Percentiles rank a stretch among this genome's conserved stretches.
phyloP scores from a whole-genome alignment of 2,113 vertebrate genomes.

The Silurus glanis region DNA sequence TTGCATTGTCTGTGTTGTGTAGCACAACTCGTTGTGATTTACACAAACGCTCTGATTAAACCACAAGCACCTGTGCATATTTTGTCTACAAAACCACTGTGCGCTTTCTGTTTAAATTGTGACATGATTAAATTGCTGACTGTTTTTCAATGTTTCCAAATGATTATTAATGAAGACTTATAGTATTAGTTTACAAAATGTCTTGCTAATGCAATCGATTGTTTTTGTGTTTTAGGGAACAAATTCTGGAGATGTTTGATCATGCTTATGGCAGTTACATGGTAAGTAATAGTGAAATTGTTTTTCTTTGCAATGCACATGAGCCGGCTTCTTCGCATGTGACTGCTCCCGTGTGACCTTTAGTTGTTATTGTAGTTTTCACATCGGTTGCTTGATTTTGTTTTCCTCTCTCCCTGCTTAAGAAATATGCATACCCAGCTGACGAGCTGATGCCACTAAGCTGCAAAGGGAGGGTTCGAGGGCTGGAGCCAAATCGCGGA shows the following conservation, averaged over 20 bases:
- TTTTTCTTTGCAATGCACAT: not conserved
- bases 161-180: not conserved
- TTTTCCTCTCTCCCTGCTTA: slow-evolving; percentile 27
- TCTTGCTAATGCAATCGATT: not conserved
- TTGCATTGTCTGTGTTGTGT: not conserved
- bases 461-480: slow-evolving; percentile 77
- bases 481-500: slow-evolving; percentile 78
- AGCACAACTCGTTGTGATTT: not conserved
- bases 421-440: slow-evolving; percentile 80
- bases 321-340: not conserved
- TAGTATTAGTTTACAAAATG: not conserved
- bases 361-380: not conserved
- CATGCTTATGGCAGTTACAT: slow-evolving; percentile 82
- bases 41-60: not conserved
- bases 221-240: slow-evolving; percentile 65
- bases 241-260: slow-evolving; percentile 81
- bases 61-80: not conserved
- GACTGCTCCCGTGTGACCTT: not conserved
- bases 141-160: not conserved
- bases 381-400: not conserved
- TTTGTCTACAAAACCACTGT: not conserved
- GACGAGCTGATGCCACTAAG: slow-evolving; percentile 82
- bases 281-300: slow-evolving; percentile 63
- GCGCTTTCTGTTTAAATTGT: not conserved
- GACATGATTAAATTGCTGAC: not conserved